Evolutionary conservation across 2,113 vertebrate species (phyloP).

Genomic region (Heterocephalus glaber): DNA sequence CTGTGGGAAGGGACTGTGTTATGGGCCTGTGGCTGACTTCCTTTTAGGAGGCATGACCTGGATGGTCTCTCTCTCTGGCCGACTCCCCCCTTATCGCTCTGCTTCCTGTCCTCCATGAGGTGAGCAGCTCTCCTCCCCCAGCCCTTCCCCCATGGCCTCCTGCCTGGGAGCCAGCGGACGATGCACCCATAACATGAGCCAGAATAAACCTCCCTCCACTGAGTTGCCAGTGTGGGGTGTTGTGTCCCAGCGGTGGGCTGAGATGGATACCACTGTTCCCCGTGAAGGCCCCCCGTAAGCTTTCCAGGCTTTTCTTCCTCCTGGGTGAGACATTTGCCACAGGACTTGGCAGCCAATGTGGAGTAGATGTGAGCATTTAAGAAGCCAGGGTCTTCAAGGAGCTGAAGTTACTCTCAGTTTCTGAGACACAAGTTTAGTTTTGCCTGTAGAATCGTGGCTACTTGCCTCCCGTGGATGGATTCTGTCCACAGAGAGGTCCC

Average conservation of each 20-base stretch:
- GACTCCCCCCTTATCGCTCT: background rate
- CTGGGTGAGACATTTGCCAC: background rate
- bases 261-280: background rate
- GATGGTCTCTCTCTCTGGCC: background rate
- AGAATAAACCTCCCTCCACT: background rate
- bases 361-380: conserved; percentile 4
- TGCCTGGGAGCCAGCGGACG: no score
- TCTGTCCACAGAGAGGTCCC: background rate
- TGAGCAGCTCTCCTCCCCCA: no score
- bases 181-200: no score
- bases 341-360: background rate
- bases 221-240: background rate
- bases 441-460: background rate
- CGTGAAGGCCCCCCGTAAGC: background rate
- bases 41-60: background rate
- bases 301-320: background rate
- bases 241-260: background rate
- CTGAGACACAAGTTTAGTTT: background rate
- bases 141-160: no score
- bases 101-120: background rate
- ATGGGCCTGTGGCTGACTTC: background rate
- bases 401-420: background rate
- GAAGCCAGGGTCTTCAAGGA: background rate
- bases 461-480: background rate
- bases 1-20: background rate